Base-by-base conservation (phyloP, 2,797 vertebrate species). In the Anas flavirostris region DNA sequence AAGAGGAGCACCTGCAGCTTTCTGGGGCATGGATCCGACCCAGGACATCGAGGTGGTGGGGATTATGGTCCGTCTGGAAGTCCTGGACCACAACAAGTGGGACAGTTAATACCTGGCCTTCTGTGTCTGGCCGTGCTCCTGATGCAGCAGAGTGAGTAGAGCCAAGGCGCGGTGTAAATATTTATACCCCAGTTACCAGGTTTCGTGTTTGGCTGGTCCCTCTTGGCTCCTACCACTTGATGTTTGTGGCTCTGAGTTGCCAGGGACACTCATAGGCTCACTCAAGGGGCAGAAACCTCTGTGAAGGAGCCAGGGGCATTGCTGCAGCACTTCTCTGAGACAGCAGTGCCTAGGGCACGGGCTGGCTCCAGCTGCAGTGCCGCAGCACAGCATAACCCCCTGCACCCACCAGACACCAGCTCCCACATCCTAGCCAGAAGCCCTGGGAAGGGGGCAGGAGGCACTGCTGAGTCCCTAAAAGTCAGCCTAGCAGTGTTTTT, bases 171-270 rank as follows among this genome's bases (percentile, higher is more conserved):
- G 19, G 0, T 52, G 86, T 94, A 95, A 95, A 96, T 96, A 96
- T 95, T 96, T 96, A 96, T 23, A 77, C 23, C 35, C 50, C 92
- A 81, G 96, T 96, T 96, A 92, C 94, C 95, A 93, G 95, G 95
- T 92, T 93, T 91, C 84, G 0, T 5, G 41, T 76, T 77, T 88
- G 89, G 87, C 92, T 2, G 7, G 67, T 73, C 75, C 75, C 41
- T 75, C 85, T 60, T 87, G 88, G 80, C 94, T 95, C 74, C 67
- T 7, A 9, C 74, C 58, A 0, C 91, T 59, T 5, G 70, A 2
- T 94, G 83, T 94, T 95, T 95, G 91, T 86, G 86, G 83, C 78
- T 82, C 74, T 25, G 70, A 53, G 93, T 90, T 96, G 88, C 95
- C 94, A 94, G 68, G 94, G 95, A 62, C 94, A 85, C 83, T 64